Conservation (phyloP, 2,888 invertebrate species). For the Hypomecis atomaria region DNA sequence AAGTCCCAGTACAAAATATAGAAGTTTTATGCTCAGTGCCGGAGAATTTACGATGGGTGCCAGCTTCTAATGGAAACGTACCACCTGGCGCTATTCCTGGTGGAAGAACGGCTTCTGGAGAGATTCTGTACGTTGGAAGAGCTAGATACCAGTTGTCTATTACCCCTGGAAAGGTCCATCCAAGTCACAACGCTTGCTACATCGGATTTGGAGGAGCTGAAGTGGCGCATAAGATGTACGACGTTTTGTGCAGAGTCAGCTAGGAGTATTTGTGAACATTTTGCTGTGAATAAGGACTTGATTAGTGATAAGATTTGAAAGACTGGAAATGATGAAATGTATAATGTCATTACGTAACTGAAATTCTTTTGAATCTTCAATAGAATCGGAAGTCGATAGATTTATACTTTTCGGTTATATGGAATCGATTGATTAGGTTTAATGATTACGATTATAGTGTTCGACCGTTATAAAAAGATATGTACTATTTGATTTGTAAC, state of each 20-base stretch:
- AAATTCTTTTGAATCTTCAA: too few species aligned
- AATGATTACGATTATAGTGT: too few species aligned
- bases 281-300: constrained; percentile 19
- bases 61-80: constrained; percentile 78
- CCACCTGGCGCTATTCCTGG: constrained; percentile 84
- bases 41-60: constrained; percentile 79
- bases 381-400: too few species aligned
- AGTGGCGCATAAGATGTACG: constrained; percentile 73
- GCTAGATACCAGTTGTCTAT: constrained; percentile 83
- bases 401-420: too few species aligned
- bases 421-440: too few species aligned
- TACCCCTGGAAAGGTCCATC: constrained; percentile 84
- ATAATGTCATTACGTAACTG: too few species aligned
- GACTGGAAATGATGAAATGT: constrained; percentile 13
- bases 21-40: constrained; percentile 72
- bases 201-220: constrained; percentile 75
- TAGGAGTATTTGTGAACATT: constrained; percentile 41
- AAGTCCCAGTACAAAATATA: constrained; percentile 75
- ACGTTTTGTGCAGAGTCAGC: constrained; percentile 72
- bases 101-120: constrained; percentile 77
- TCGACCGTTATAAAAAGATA: too few species aligned
- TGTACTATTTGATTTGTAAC: not conserved
- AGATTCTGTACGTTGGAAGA: constrained; percentile 83
- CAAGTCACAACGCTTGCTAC: constrained; percentile 72
- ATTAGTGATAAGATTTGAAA: constrained; percentile 4